These are phyloP conservation scores for Ramphastos sulfuratus DNA, from an alignment of 2,113 vertebrate species.

Conservation along the genomic window DNA sequence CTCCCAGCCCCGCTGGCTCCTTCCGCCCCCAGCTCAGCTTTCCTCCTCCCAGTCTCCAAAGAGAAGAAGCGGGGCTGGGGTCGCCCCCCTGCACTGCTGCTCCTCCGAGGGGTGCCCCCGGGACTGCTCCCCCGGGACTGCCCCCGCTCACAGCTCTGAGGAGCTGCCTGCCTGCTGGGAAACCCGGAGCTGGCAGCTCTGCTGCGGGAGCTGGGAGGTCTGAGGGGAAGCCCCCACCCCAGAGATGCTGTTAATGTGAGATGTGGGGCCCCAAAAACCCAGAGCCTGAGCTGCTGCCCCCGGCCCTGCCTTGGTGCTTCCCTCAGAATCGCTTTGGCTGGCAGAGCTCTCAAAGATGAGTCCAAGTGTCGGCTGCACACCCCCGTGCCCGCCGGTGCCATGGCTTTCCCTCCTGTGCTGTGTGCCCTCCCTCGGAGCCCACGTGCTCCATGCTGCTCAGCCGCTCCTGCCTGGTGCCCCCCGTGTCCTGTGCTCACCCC, in stretches of 20 bases:
- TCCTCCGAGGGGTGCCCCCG: background rate
- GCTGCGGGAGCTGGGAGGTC: background rate
- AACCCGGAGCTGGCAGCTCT: background rate
- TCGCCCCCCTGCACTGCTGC: background rate
- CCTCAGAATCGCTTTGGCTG: no score
- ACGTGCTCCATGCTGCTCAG: accelerated
- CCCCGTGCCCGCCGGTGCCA: no score
- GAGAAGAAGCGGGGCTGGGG: background rate
- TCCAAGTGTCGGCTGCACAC: no score
- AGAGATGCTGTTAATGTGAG: background rate
- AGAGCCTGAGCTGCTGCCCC: background rate
- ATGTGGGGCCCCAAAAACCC: background rate
- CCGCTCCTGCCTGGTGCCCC: background rate
- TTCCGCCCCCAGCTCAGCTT: conserved; percentile 65
- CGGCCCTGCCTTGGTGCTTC: background rate
- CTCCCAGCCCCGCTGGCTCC: conserved; percentile 63
- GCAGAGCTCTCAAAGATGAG: no score
- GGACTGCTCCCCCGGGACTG: background rate
- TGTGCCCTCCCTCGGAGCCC: background rate
- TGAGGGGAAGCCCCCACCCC: background rate
- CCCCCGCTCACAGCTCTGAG: background rate
- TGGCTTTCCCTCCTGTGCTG: no score
- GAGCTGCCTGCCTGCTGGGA: background rate
- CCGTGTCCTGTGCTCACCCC: background rate
- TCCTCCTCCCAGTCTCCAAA: conserved; percentile 1